phyloP scores from a whole-genome alignment of 2,113 vertebrate species.

The Chlamydotis undulata region DNA sequence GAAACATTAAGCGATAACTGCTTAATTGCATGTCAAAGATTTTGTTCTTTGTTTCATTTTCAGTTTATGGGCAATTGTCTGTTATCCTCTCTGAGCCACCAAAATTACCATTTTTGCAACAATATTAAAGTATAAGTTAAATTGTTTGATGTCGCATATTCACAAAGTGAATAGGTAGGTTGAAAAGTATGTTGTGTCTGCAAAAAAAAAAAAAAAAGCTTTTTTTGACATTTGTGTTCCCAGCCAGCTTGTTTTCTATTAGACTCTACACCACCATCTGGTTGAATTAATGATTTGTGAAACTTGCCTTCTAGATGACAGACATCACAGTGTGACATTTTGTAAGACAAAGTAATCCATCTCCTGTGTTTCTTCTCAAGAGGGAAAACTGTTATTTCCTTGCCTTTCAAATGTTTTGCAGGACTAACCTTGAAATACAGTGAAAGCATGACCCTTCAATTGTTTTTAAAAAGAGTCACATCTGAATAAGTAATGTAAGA shows the following conservation, averaged over 20 bases:
- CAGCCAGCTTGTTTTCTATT: background rate
- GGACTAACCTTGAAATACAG: background rate
- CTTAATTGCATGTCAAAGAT: background rate
- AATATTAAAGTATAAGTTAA: background rate
- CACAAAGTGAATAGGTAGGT: background rate
- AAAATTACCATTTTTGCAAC: background rate
- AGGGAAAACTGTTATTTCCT: background rate
- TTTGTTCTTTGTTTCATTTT: background rate
- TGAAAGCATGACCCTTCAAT: background rate
- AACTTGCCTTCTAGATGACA: background rate
- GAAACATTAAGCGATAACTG: background rate
- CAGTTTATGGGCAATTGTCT: background rate
- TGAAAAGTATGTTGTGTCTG: background rate
- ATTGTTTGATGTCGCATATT: background rate
- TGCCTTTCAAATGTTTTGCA: background rate
- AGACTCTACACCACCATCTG: conserved; percentile 14
- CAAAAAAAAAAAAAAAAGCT: background rate
- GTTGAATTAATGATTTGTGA: conserved; percentile 45
- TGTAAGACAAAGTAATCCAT: background rate
- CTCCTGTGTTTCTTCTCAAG: background rate
- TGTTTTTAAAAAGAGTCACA: background rate
- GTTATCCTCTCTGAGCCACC: background rate
- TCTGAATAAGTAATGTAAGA: background rate
- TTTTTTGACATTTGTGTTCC: conserved; percentile 25
- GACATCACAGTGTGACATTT: background rate